Evolutionary conservation across 2,888 invertebrate genomes (phyloP).

Genomic region (Congeria kusceri): DNA sequence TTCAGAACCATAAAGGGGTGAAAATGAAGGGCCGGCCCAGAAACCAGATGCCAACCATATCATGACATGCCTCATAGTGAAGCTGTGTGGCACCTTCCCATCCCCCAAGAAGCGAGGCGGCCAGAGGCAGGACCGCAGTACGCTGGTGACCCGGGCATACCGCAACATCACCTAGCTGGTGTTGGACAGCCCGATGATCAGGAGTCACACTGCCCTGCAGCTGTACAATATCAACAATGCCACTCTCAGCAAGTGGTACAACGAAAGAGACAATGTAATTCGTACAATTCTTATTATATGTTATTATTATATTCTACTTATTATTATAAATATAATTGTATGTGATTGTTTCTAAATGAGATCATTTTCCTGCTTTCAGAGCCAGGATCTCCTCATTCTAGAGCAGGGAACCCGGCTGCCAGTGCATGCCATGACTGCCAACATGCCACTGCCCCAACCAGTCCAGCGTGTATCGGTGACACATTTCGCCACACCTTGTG

Average conservation of each 20-base stretch:
- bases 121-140: slow-evolving; percentile 22
- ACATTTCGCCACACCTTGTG: slow-evolving; percentile 15
- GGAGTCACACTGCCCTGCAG: slow-evolving; percentile 8
- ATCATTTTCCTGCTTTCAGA: neutral
- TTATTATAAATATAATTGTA: neutral
- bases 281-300: neutral
- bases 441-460: slow-evolving; percentile 8
- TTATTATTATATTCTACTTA: neutral
- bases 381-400: slow-evolving; percentile 37
- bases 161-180: slow-evolving; percentile 18
- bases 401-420: slow-evolving; percentile 36
- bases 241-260: slow-evolving; percentile 33
- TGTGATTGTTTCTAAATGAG: neutral
- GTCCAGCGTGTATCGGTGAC: neutral
- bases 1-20: slow-evolving; percentile 34
- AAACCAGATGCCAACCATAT: slow-evolving; percentile 37
- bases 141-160: slow-evolving; percentile 20
- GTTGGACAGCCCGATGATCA: slow-evolving; percentile 16
- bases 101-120: slow-evolving; percentile 20
- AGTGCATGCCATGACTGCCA: slow-evolving; percentile 21
- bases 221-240: slow-evolving; percentile 35
- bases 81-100: slow-evolving; percentile 26
- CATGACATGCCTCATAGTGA: slow-evolving; percentile 28
- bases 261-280: slow-evolving; percentile 11
- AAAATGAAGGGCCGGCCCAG: slow-evolving; percentile 32